These are phyloP conservation scores for Amaurobius ferox DNA, from an alignment of 2,888 invertebrate genomes.

Conservation along the genomic window DNA sequence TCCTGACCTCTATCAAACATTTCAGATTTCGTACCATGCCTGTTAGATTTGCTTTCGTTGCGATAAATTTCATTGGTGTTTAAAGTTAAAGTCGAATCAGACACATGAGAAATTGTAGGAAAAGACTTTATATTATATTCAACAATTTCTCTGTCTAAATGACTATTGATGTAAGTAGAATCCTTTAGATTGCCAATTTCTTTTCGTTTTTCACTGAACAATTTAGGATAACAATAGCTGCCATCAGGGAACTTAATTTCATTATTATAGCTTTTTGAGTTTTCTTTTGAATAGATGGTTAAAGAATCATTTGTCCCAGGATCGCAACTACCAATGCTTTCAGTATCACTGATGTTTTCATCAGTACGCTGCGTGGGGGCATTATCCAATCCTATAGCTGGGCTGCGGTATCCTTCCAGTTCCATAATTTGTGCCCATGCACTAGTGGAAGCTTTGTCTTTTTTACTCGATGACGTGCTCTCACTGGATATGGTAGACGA, in stretches of 20 bases:
- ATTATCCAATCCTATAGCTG: slow-evolving; percentile 63
- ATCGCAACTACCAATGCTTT: slow-evolving; percentile 9
- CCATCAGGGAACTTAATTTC: neutral
- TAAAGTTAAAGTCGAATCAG: neutral
- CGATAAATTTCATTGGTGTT: neutral
- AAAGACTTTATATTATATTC: neutral
- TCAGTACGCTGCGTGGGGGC: neutral
- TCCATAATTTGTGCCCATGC: slow-evolving; percentile 72
- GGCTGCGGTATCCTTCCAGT: slow-evolving; percentile 63
- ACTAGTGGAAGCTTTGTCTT: slow-evolving; percentile 50
- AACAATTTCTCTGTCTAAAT: neutral
- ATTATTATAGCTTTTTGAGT: neutral
- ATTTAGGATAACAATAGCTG: neutral
- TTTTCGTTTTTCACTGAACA: neutral
- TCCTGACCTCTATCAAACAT: neutral
- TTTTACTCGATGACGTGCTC: slow-evolving; percentile 19
- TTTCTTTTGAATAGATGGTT: neutral
- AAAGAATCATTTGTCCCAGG: neutral
- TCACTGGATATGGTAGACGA: slow-evolving; percentile 22
- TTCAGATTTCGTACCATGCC: neutral
- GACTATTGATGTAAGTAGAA: neutral
- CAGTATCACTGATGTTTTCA: neutral
- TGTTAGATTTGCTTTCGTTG: neutral
- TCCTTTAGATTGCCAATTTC: neutral
- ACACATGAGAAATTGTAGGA: neutral